Percentiles rank a stretch among this genome's conserved stretches.
phyloP scores from a whole-genome alignment of 53 echinoderm and acorn worm species.

The Astropecten irregularis region DNA sequence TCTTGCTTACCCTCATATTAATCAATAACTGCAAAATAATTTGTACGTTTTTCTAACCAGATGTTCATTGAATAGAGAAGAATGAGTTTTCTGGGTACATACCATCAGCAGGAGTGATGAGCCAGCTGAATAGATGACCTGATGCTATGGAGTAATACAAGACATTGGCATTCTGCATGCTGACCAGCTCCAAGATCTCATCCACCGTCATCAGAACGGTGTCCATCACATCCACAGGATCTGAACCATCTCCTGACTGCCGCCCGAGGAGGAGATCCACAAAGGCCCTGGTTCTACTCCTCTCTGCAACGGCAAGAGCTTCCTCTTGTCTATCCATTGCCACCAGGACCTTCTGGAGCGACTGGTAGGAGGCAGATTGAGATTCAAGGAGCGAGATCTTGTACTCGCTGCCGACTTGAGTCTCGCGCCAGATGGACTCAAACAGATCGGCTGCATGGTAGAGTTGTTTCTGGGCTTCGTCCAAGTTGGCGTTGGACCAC shows the following conservation, averaged over 20 bases:
- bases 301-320: slow-evolving; percentile 92
- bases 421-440: slow-evolving; percentile 87
- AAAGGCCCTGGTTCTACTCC: slow-evolving; percentile 91
- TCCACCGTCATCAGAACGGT: slow-evolving; percentile 80
- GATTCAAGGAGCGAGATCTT: slow-evolving; percentile 88
- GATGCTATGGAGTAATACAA: slow-evolving; percentile 94
- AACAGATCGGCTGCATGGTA: slow-evolving; percentile 93
- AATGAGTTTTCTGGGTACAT: too few relatives aligned
- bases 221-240: slow-evolving; percentile 69
- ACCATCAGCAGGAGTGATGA: slow-evolving; percentile 86
- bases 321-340: slow-evolving; percentile 78
- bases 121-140: slow-evolving; percentile 96
- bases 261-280: slow-evolving; percentile 85
- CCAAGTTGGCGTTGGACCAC: slow-evolving; percentile 87
- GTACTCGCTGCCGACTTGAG: slow-evolving; percentile 85
- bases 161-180: slow-evolving; percentile 79
- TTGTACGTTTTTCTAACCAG: too few relatives aligned
- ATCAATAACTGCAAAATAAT: too few relatives aligned
- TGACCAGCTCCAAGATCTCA: slow-evolving; percentile 88
- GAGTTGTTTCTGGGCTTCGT: slow-evolving; percentile 93
- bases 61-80: too few relatives aligned
- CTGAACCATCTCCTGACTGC: slow-evolving; percentile 65
- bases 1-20: too few relatives aligned
- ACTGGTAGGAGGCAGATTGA: slow-evolving; percentile 93
- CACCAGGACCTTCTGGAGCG: slow-evolving; percentile 88